phyloP scores from a whole-genome alignment of 2,113 vertebrate genomes.

The Pyrgilauda ruficollis region DNA sequence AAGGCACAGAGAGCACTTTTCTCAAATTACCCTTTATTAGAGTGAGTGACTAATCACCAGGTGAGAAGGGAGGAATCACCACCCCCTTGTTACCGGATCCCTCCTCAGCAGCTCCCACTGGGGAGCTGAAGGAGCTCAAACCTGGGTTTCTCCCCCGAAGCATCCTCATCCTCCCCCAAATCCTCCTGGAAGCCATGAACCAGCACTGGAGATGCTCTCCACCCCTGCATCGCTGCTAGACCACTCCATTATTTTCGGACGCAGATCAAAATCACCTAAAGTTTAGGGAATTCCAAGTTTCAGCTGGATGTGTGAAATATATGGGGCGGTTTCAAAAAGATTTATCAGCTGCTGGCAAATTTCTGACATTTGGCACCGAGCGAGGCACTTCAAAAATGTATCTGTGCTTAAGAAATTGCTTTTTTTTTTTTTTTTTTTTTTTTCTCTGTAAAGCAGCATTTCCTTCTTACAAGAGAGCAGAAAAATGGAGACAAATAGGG shows the following conservation, averaged over 20 bases:
- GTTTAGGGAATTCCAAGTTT: neutral
- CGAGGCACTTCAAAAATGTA: slow-evolving; percentile 7
- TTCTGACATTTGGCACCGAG: neutral
- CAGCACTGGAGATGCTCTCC: neutral
- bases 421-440: neutral
- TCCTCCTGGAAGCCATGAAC: neutral
- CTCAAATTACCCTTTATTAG: neutral
- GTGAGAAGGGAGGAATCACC: neutral
- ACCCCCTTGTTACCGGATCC: neutral
- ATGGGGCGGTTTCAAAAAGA: neutral
- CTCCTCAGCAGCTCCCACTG: neutral
- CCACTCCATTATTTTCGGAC: neutral
- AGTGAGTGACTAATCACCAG: neutral
- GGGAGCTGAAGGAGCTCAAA: neutral
- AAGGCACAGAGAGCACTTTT: neutral
- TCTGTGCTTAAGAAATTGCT: neutral
- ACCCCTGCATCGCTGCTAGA: neutral
- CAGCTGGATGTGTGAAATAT: neutral
- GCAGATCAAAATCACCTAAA: neutral
- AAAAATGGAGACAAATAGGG: slow-evolving; percentile 11
- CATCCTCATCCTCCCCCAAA: neutral
- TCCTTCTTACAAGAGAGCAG: neutral
- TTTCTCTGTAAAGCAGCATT: neutral
- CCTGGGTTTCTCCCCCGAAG: fast-evolving
- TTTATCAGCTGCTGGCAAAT: slow-evolving; percentile 20